Evolutionary conservation across 2,113 vertebrate genomes (phyloP).

Genomic region (Hippolais icterina): DNA sequence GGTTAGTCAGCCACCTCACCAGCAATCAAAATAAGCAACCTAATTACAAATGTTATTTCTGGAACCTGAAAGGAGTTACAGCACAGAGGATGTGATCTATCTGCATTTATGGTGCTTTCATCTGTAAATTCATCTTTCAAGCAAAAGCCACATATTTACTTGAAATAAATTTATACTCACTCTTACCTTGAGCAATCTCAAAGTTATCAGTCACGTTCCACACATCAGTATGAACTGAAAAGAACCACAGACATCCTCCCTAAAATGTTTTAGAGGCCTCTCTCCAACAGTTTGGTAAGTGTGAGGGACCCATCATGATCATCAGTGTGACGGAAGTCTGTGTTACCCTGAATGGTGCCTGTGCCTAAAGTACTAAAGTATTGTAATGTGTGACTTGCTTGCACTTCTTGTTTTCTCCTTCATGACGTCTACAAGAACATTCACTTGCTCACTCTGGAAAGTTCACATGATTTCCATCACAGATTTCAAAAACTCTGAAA

Average conservation of each 20-base stretch:
- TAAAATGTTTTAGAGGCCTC: not conserved
- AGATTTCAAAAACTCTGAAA: not conserved
- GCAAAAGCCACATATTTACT: not conserved
- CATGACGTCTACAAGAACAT: not conserved
- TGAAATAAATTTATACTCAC: not conserved
- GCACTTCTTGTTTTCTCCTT: not conserved
- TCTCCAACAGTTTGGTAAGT: not conserved
- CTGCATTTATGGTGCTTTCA: not conserved
- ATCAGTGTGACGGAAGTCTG: not conserved
- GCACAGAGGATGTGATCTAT: not conserved
- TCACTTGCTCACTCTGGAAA: not conserved
- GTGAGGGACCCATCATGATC: not conserved
- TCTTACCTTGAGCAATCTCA: not conserved
- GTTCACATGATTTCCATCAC: not conserved
- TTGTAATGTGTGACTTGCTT: not conserved
- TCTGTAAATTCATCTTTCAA: not conserved
- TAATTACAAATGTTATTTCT: not conserved
- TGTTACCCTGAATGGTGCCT: not conserved
- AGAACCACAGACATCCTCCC: not conserved
- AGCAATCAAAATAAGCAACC: constrained; percentile 24
- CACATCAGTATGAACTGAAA: not conserved
- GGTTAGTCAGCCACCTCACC: constrained; percentile 14
- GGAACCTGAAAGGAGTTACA: not conserved
- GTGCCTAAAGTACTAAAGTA: not conserved
- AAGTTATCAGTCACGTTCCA: not conserved